phyloP scores from a whole-genome alignment of 2,888 invertebrate genomes.

The Rhynchonema sp. region DNA sequence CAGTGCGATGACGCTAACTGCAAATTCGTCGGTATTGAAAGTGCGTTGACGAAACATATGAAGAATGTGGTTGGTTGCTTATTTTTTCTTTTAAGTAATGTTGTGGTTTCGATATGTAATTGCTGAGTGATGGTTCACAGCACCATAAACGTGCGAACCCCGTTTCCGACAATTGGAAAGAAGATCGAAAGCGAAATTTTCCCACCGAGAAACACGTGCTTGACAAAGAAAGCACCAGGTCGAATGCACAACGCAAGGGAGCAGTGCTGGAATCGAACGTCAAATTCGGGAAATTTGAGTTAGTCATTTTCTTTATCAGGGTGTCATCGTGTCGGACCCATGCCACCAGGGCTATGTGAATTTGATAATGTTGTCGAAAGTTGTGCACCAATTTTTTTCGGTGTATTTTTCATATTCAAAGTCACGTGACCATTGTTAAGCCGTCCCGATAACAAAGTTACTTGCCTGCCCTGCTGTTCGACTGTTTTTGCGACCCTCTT shows the following conservation, averaged over 20 bases:
- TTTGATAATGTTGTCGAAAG: neutral
- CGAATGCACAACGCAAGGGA: slow-evolving; percentile 51
- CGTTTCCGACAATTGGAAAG: slow-evolving; percentile 62
- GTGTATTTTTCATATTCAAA: neutral
- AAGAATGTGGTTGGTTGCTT: slow-evolving; percentile 28
- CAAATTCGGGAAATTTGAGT: slow-evolving; percentile 14
- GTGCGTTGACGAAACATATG: slow-evolving; percentile 58
- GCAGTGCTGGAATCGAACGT: slow-evolving; percentile 36
- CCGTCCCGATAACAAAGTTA: no score
- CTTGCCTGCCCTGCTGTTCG: no score
- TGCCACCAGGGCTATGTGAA: neutral
- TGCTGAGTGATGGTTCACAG: neutral
- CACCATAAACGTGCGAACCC: neutral
- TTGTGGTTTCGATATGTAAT: neutral
- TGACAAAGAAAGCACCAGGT: slow-evolving; percentile 40
- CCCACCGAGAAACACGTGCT: slow-evolving; percentile 52
- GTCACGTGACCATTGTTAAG: no score
- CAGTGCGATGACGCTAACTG: slow-evolving; percentile 48
- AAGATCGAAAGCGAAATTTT: slow-evolving; percentile 55
- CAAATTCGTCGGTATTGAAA: slow-evolving; percentile 53
- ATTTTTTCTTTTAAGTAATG: neutral
- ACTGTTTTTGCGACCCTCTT: no score
- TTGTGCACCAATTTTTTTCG: neutral
- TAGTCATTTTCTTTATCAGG: neutral
- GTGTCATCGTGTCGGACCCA: neutral